phyloP scores from a whole-genome alignment of 2,888 invertebrate species.

The Rhamphomyia laevipes region DNA sequence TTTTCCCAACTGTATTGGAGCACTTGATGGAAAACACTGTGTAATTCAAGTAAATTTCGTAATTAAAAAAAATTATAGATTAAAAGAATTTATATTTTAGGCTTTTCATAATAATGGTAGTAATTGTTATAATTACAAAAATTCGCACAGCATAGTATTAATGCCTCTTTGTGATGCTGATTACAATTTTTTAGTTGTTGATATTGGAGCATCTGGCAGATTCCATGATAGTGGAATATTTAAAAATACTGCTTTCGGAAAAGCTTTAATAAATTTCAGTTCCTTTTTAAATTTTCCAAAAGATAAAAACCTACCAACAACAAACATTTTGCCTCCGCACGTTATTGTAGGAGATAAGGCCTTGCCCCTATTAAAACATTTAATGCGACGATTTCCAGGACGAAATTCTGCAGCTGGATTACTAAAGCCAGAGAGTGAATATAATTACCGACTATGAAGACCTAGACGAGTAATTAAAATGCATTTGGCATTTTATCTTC shows the following conservation, averaged over 20 bases:
- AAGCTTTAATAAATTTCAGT: conserved; percentile 2
- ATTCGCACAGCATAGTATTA: conserved; percentile 9
- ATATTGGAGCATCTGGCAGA: conserved; percentile 4
- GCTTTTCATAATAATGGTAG: conserved; percentile 3
- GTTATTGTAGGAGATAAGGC: conserved; percentile 10
- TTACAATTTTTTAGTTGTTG: conserved; percentile 9
- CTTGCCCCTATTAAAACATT: conserved; percentile 5
- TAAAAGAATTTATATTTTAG: too few relatives aligned
- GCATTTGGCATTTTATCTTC: conserved; percentile 8
- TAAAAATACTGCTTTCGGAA: conserved; percentile 8
- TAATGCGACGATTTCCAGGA: conserved; percentile 8
- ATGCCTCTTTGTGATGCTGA: conserved; percentile 2
- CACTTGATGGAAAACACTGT: neutral
- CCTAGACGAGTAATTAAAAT: conserved; percentile 8
- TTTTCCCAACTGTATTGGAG: neutral
- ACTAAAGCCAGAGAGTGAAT: neutral
- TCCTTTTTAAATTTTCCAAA: conserved; percentile 4
- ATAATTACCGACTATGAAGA: conserved; percentile 9
- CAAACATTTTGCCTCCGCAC: conserved; percentile 7
- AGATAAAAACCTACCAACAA: conserved; percentile 5
- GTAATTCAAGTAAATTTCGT: neutral
- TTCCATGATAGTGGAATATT: conserved; percentile 5
- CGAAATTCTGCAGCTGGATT: conserved; percentile 1
- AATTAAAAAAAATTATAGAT: neutral
- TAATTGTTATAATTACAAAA: conserved; percentile 7